Evolutionary conservation across 35 echinoderm and acorn worm genomes (phyloP).

Genomic region (Holothuria glaberrima): DNA sequence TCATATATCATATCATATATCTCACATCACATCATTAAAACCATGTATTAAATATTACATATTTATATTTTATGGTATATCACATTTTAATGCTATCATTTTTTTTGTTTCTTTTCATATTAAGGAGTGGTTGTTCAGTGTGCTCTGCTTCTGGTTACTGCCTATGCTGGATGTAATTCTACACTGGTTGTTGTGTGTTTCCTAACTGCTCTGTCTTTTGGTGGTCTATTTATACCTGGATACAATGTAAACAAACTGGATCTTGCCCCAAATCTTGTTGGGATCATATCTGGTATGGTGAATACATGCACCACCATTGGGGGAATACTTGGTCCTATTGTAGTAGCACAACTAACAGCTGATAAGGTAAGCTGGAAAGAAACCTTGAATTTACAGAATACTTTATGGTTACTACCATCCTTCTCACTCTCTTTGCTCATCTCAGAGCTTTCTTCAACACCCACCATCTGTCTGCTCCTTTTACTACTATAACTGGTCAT

Average conservation of each 20-base stretch:
- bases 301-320: constrained; percentile 19
- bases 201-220: not conserved
- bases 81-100: too few relatives aligned
- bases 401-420: too few relatives aligned
- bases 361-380: not conserved
- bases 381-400: too few relatives aligned
- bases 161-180: constrained; percentile 31
- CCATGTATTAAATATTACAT: too few relatives aligned
- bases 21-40: too few relatives aligned
- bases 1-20: too few relatives aligned
- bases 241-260: constrained; percentile 46
- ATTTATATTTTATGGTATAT: too few relatives aligned
- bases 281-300: constrained; percentile 13
- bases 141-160: constrained; percentile 11
- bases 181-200: constrained; percentile 4
- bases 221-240: constrained; percentile 14
- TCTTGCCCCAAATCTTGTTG: constrained; percentile 31
- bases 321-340: constrained; percentile 24
- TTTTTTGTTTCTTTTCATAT: not conserved
- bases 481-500: too few relatives aligned
- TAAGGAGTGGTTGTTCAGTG: constrained; percentile 28
- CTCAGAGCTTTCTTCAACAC: too few relatives aligned
- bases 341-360: constrained; percentile 20
- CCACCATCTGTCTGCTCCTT: too few relatives aligned
- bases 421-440: too few relatives aligned